These are phyloP conservation scores for Colistium nudipinnis DNA, from an alignment of 2,113 vertebrate genomes.

Conservation along the genomic window DNA sequence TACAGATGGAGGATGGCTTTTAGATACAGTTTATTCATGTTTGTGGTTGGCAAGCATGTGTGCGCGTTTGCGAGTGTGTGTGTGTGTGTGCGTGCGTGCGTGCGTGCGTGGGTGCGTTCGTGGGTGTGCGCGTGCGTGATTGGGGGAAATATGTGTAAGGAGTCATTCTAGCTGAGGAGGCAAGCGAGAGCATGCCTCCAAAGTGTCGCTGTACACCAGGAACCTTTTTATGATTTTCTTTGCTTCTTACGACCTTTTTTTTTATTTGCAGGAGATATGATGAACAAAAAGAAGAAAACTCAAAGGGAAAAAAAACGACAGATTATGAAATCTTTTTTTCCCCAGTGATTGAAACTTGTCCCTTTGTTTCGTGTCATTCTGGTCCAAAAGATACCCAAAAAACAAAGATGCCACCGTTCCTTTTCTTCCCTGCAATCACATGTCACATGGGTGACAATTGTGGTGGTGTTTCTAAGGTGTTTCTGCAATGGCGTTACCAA, in stretches of 20 bases:
- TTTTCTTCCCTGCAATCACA: slow-evolving; percentile 57
- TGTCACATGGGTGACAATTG: slow-evolving; percentile 54
- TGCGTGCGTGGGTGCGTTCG: slow-evolving; percentile 14
- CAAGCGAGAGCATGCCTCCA: slow-evolving; percentile 52
- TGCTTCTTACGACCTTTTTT: slow-evolving; percentile 34
- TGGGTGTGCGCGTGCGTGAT: slow-evolving; percentile 32
- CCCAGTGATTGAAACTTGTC: slow-evolving; percentile 26
- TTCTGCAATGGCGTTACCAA: slow-evolving; percentile 54
- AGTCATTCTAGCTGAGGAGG: slow-evolving; percentile 29
- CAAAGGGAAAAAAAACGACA: slow-evolving; percentile 10
- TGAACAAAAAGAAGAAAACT: slow-evolving; percentile 10
- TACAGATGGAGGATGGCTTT: slow-evolving; percentile 60
- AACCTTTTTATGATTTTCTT: slow-evolving; percentile 76
- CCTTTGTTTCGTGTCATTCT: slow-evolving; percentile 57
- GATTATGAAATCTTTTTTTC: slow-evolving; percentile 1
- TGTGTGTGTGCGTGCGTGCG: slow-evolving; percentile 25
- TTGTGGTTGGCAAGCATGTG: slow-evolving; percentile 48
- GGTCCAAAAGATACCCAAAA: slow-evolving; percentile 36
- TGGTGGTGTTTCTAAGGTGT: slow-evolving; percentile 50
- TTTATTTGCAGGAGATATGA: slow-evolving; percentile 33
- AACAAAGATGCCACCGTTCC: slow-evolving; percentile 45
- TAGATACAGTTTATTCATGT: slow-evolving; percentile 65
- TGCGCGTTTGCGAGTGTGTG: slow-evolving; percentile 33
- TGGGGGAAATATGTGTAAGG: slow-evolving; percentile 15
- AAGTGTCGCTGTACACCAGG: slow-evolving; percentile 77